Conservation (phyloP, 2,797 vertebrate species). For the Ficedula albicollis region DNA sequence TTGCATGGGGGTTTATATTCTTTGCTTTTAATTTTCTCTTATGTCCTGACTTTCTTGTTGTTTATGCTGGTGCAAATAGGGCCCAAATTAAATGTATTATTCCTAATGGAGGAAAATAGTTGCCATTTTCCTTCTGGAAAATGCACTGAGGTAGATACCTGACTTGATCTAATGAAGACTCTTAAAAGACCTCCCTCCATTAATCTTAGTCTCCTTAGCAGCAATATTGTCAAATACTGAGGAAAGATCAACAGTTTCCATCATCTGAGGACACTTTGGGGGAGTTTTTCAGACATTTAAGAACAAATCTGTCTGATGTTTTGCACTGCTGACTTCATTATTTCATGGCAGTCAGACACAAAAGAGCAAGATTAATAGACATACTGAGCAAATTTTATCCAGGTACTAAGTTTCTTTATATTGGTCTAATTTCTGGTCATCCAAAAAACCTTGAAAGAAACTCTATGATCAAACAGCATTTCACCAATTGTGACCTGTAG, state of each 20-base stretch:
- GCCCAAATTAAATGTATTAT: neutral
- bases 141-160: neutral
- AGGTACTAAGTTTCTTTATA: neutral
- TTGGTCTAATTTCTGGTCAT: neutral
- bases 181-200: neutral
- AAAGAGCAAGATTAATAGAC: neutral
- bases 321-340: neutral
- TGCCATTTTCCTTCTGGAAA: neutral
- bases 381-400: neutral
- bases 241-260: neutral
- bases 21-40: slow-evolving; percentile 9
- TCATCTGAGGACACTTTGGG: neutral
- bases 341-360: neutral
- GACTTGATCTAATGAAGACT: neutral
- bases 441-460: neutral
- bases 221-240: neutral
- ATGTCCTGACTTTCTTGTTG: neutral
- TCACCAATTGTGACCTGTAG: neutral
- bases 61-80: neutral
- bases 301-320: neutral
- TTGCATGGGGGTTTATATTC: neutral
- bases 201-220: neutral
- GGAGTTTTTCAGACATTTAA: neutral
- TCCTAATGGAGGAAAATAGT: neutral
- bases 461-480: neutral